Evolutionary conservation across 2,888 invertebrate genomes (phyloP), one percentile per base, ranked within the genome.

Genomic region (Gnatocerus cornutus): DNA sequence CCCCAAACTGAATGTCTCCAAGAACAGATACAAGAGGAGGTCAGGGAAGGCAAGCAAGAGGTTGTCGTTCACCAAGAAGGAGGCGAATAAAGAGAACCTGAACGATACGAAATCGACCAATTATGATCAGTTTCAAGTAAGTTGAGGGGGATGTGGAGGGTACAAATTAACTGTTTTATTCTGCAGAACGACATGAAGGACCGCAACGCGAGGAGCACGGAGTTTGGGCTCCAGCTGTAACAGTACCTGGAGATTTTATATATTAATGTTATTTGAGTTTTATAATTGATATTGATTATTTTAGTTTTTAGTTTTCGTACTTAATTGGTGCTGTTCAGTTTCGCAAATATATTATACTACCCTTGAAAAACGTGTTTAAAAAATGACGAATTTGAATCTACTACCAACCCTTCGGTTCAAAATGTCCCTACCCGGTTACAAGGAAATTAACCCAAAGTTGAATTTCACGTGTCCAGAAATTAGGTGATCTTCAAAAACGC

Each of bases 51-150:
- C 16, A 7, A 30, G 39, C 3, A n/a, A 48, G 6, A 14, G 61
- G 16, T 16, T 61, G 21, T 59, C 59, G 12, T 61, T 61, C 9
- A 56, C 14, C 4, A 13, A 13, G 33, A 59, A 27, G 8, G 27
- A 12, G 33, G 29, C 8, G 3, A 43, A 61, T 39, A 61, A 50
- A n/a, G 59, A 59, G 13, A 61, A 61, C 12, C 27, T 27, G 0
- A 21, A 39, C 16, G 55, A n/a, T 5, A 27, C 41, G 6, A 45
- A 7, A 1, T 59, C 59, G 30, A 59, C 59, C 5, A 59, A 30
- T 14, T 61, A 61, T n/a, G 12, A 61, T 12, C 37, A 61, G 9
- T 61, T 61, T 39, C 48, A 61, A 10, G 61, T 61, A 13, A 50
- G 61, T 16, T 2, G 7, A 33, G n/a, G 1, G 7, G 2, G 33